Evolutionary conservation across 2,888 invertebrate species (phyloP), one percentile per base, ranked within the genome.

Genomic region (Drosophila neonasuta): DNA sequence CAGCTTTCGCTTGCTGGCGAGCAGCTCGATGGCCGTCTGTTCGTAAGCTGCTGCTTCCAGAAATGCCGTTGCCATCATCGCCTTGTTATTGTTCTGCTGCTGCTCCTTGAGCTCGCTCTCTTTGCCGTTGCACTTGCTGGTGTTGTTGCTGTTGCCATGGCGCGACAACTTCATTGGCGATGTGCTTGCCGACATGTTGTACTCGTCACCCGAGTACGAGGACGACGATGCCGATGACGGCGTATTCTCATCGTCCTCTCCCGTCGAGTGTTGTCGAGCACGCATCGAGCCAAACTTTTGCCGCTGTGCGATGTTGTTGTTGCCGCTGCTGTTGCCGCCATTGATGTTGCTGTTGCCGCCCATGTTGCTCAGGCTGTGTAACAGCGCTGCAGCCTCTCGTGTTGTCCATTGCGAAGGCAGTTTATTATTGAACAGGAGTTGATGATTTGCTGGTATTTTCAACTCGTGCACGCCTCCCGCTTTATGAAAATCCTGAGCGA

Each of bases 401-500:
- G 89, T 88, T 88, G 89, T 89, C 89, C 88, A 89, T 87, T 90
- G 89, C 79, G 88, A 87, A 86, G 90, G 89, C 89, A 89, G 89
- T 89, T 89, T 90, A 90, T 89, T 89, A 88, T 89, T 89, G 70
- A 89, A 89, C 88, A 88, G 79, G 89, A 89, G 89, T 89, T 90
- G 90, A 89, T 89, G 89, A 87, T 89, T 90, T 51, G 90, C 89
- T 89, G 89, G 89, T 78, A 89, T 79, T 89, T 90, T 90, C 90
- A 90, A 89, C 88, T 90, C 90, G 86, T 89, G 89, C 90, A 91
- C 91, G 91, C 91, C 93, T 91, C 93, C 93, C 93, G 93, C 93
- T 91, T 93, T 93, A 93, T 92, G 93, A 93, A 93, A 93, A 93
- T 93, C 93, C 93, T 91, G 91, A 89, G 91, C 91, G 89, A 91